phyloP scores from a whole-genome alignment of 1,140 invertebrate genomes.

The Caerostris extrusa region DNA sequence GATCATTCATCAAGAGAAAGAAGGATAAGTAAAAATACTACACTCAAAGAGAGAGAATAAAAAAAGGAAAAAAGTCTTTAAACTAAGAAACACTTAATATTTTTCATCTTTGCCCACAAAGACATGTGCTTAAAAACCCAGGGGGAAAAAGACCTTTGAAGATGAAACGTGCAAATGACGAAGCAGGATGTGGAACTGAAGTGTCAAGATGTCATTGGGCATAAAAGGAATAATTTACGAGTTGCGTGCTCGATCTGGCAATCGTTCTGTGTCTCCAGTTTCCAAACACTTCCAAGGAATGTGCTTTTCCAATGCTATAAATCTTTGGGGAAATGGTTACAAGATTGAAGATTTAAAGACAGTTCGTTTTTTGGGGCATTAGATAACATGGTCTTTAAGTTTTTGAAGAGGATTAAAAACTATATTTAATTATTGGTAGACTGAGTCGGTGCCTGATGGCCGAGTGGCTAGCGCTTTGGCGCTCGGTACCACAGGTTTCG shows the following conservation, averaged over 20 bases:
- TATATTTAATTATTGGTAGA: too few relatives aligned
- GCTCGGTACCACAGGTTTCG: too few relatives aligned
- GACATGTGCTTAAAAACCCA: slow-evolving; percentile 3
- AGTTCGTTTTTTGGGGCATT: too few relatives aligned
- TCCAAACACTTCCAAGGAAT: background rate
- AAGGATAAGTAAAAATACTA: too few relatives aligned
- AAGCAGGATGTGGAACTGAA: background rate
- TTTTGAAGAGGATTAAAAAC: too few relatives aligned
- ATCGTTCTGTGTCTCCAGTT: background rate
- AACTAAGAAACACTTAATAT: background rate
- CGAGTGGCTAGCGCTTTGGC: too few relatives aligned
- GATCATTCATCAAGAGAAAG: background rate
- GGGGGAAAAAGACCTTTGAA: background rate
- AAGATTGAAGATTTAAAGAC: too few relatives aligned
- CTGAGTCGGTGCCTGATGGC: too few relatives aligned
- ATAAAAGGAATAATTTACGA: slow-evolving; percentile 11
- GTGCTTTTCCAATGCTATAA: background rate
- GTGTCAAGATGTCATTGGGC: slow-evolving; percentile 15
- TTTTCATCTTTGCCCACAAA: background rate
- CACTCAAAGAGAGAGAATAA: background rate
- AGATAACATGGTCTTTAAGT: too few relatives aligned
- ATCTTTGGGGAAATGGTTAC: background rate
- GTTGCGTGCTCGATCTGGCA: background rate
- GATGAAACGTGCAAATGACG: slow-evolving; percentile 9
- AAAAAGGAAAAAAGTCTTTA: background rate